Evolutionary conservation across 2,888 invertebrate genomes (phyloP).

Genomic region (Campopleginae sp.): DNA sequence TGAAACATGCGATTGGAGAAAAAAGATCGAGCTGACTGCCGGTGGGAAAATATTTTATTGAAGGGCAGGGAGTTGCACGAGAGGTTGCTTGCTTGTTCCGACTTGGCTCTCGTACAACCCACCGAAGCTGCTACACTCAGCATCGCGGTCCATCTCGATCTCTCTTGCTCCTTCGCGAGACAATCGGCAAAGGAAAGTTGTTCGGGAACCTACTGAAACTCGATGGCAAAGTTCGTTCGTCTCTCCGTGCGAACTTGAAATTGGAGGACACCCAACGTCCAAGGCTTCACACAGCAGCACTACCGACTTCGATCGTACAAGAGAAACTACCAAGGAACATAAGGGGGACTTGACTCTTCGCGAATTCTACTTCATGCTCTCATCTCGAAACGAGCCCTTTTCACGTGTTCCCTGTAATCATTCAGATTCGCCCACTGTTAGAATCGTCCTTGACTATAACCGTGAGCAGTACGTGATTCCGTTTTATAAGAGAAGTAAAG

Average conservation of each 20-base stretch:
- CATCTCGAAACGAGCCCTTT: conserved; percentile 12
- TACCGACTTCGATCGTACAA: conserved; percentile 19
- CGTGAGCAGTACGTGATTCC: neutral
- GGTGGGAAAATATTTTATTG: conserved; percentile 38
- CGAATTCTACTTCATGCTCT: conserved; percentile 38
- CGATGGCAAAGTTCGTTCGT: conserved; percentile 61
- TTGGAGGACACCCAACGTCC: conserved; percentile 66
- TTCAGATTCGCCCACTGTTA: conserved; percentile 4
- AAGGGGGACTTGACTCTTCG: neutral
- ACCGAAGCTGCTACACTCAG: conserved; percentile 48
- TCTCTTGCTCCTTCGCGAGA: conserved; percentile 32
- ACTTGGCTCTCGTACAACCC: conserved; percentile 30
- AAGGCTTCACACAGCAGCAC: conserved; percentile 32
- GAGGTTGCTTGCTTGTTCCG: conserved; percentile 32
- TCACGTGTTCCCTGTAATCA: conserved; percentile 31
- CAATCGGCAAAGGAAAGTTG: conserved; percentile 57
- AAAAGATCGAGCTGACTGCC: neutral
- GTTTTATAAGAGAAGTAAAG: neutral
- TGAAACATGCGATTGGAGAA: neutral
- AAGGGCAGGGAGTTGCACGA: conserved; percentile 12
- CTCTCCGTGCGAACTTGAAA: conserved; percentile 57
- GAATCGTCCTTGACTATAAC: neutral
- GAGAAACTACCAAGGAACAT: neutral
- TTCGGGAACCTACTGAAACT: conserved; percentile 51
- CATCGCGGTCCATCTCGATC: conserved; percentile 38